Evolutionary conservation across 2,797 vertebrate species (phyloP), one percentile per base, ranked within the genome.

Genomic region (Artibeus jamaicensis): DNA sequence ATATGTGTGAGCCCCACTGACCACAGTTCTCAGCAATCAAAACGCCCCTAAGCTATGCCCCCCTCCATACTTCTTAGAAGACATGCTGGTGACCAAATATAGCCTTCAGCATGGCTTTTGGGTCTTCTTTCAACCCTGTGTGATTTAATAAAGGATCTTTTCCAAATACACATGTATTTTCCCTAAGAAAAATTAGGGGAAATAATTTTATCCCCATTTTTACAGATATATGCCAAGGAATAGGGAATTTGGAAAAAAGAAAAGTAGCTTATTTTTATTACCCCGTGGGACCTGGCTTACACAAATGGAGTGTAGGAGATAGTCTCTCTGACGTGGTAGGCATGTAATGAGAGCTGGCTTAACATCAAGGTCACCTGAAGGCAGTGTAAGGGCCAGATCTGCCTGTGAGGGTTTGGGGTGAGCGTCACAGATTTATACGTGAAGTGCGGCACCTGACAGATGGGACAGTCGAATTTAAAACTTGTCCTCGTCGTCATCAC

Each of bases 81-180:
- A 62, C 15, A 29, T 74, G 57, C 57, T 88, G 19, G 59, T 59
- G 57, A 73, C 9, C 12, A 18, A 8, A 7, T 24, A 32, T 53
- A 32, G 5, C 10, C 34, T 48, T 19, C 12, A 48, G 37, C 39
- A 82, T 82, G 24, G 11, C n/a, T 71, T 83, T 77, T 37, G 42
- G 16, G 2, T 74, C 46, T 87, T 97, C 34, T 73, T 26, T 78
- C 39, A 78, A 91, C 6, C 14, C 53, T 39, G 50, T 34, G 34
- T 77, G 46, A 93, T 53, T 89, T 91, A 50, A 39, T 86, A 74
- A 86, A 70, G 14, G 15, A 59, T 95, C 4, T 71, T 89, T 96
- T 82, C 37, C 50, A 89, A 77, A 77, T 26, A 79, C 2, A 32
- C 10, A 34, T 18, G 3, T 68, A 65, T 46, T 83, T 89, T 93